Evolutionary conservation across 2,113 vertebrate species (phyloP).

Genomic region (Sminthopsis crassicaudata): DNA sequence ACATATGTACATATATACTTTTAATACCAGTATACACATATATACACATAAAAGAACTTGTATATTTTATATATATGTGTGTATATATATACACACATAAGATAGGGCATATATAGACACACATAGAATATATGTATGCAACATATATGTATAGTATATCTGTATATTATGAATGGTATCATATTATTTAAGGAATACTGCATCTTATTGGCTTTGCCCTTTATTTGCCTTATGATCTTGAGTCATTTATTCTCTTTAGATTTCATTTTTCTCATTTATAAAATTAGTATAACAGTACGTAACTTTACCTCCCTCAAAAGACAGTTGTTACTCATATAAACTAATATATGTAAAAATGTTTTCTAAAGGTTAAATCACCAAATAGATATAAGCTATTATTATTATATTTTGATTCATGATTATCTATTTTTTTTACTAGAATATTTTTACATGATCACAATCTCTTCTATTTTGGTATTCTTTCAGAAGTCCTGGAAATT

Average conservation of each 20-base stretch:
- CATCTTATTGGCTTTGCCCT: not conserved
- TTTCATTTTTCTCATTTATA: not conserved
- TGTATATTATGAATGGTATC: not conserved
- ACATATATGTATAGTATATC: not conserved
- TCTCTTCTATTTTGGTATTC: constrained; percentile 31
- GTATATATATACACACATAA: not conserved
- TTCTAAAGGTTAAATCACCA: not conserved
- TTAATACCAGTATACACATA: not conserved
- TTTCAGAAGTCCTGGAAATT: constrained; percentile 13
- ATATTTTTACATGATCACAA: not conserved
- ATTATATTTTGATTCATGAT: not conserved
- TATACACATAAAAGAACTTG: no score
- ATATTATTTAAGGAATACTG: not conserved
- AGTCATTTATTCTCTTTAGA: not conserved
- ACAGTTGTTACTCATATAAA: not conserved
- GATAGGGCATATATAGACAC: no score
- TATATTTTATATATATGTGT: not conserved
- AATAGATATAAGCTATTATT: not conserved
- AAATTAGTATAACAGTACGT: not conserved
- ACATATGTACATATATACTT: not conserved
- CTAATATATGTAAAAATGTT: not conserved
- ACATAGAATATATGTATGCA: not conserved
- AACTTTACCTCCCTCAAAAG: not conserved
- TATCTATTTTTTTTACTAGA: not conserved
- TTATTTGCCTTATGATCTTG: not conserved